A percentile compares a stretch with the other conserved stretches of the same genome.
phyloP scores from a whole-genome alignment of 2,797 vertebrate species.

The Myotis findleyi region DNA sequence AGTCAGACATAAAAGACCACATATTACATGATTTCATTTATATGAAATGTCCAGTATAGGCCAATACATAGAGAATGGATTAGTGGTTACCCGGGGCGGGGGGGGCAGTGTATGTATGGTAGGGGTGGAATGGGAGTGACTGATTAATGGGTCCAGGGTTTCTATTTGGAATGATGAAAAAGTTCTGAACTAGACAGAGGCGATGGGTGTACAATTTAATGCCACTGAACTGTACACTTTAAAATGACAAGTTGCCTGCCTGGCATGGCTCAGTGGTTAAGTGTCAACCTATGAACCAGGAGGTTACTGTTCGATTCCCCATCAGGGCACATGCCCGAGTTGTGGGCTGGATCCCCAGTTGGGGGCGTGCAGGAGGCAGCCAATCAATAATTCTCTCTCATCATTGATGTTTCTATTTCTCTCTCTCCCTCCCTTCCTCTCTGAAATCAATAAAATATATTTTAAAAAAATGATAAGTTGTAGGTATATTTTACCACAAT shows the following conservation, averaged over 20 bases:
- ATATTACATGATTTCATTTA: neutral
- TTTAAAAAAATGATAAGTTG: neutral
- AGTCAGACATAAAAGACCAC: neutral
- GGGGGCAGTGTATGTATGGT: neutral
- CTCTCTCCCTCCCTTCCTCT: no score
- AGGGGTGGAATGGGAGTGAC: neutral
- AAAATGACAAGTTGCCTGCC: neutral
- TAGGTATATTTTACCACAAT: neutral
- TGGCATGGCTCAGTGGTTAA: no score
- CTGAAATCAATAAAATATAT: no score
- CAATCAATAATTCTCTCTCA: no score
- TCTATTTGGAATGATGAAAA: neutral
- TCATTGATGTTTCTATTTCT: no score
- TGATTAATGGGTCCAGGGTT: neutral
- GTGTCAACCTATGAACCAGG: no score
- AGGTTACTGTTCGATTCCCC: no score
- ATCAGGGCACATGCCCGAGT: no score
- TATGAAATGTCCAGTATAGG: neutral
- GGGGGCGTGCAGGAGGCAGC: no score
- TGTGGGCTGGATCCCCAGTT: no score
- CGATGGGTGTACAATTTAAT: neutral
- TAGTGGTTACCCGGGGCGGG: no score
- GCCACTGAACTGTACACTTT: neutral
- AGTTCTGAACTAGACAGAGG: neutral
- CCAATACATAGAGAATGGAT: no score